These are phyloP conservation scores for Dolichomitus sp. DNA, from an alignment of 2,888 invertebrate genomes.

Conservation along the genomic window DNA sequence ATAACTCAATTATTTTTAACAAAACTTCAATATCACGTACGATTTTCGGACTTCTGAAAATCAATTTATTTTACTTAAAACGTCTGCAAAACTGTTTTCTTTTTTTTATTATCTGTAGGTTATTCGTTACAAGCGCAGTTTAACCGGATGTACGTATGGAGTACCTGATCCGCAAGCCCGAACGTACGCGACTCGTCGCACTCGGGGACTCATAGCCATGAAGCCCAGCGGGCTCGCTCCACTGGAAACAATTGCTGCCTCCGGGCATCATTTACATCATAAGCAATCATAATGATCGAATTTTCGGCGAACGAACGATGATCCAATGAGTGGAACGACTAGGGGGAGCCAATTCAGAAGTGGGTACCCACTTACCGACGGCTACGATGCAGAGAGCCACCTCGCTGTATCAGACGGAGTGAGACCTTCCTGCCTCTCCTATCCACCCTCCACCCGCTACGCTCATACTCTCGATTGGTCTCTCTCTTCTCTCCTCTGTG, in stretches of 20 bases:
- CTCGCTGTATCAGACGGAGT: slow-evolving; percentile 55
- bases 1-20: too few relatives aligned
- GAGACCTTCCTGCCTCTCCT: slow-evolving; percentile 75
- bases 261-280: slow-evolving; percentile 89
- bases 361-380: slow-evolving; percentile 84
- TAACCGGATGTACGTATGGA: slow-evolving; percentile 16
- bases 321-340: slow-evolving; percentile 85
- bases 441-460: slow-evolving; percentile 72
- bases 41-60: neutral
- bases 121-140: neutral
- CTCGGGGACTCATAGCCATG: slow-evolving; percentile 66
- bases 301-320: slow-evolving; percentile 85
- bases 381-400: slow-evolving; percentile 73
- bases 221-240: slow-evolving; percentile 77
- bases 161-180: slow-evolving; percentile 44
- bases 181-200: slow-evolving; percentile 48
- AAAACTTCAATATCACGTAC: too few relatives aligned
- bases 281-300: slow-evolving; percentile 87
- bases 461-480: slow-evolving; percentile 64
- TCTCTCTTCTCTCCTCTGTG: slow-evolving; percentile 34
- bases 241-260: slow-evolving; percentile 86
- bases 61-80: neutral
- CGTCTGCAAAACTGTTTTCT: neutral
- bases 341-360: slow-evolving; percentile 84
- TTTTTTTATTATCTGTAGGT: neutral